A percentile compares a stretch with the other conserved stretches of the same genome.
Conservation (phyloP, 23 tunicate species). For the Clavelina lepadiformis region DNA sequence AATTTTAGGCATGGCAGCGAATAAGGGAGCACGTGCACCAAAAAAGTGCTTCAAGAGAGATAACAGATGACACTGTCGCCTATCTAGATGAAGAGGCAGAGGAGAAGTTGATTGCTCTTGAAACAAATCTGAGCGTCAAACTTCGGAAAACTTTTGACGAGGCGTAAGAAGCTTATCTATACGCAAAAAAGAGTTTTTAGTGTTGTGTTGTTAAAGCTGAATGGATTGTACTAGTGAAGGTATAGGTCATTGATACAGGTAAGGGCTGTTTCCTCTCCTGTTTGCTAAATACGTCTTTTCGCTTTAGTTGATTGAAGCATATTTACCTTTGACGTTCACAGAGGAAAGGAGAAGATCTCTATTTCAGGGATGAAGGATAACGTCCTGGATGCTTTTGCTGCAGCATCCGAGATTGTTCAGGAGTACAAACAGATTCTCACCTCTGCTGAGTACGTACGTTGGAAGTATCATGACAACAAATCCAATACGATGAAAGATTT, state of each 20-base stretch:
- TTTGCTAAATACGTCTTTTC: too few relatives aligned
- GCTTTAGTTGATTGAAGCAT: not conserved
- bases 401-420: constrained; percentile 7
- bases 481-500: constrained; percentile 8
- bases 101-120: constrained; percentile 12
- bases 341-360: too few relatives aligned
- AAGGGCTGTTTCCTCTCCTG: too few relatives aligned
- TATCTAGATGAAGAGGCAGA: not conserved
- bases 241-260: too few relatives aligned
- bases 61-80: not conserved
- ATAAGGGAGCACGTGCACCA: constrained; percentile 12
- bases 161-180: too few relatives aligned
- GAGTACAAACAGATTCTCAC: constrained; percentile 39
- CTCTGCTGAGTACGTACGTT: constrained; percentile 32
- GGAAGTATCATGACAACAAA: constrained; percentile 20
- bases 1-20: constrained; percentile 15
- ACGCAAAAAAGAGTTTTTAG: too few relatives aligned
- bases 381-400: constrained; percentile 35
- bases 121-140: constrained; percentile 6
- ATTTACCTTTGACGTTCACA: not conserved
- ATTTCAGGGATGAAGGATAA: constrained; percentile 39
- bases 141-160: constrained; percentile 1
- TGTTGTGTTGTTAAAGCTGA: too few relatives aligned
- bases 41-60: not conserved
- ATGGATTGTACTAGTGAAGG: too few relatives aligned